Conservation (phyloP, 2,113 vertebrate genomes). For the Caloenas nicobarica region DNA sequence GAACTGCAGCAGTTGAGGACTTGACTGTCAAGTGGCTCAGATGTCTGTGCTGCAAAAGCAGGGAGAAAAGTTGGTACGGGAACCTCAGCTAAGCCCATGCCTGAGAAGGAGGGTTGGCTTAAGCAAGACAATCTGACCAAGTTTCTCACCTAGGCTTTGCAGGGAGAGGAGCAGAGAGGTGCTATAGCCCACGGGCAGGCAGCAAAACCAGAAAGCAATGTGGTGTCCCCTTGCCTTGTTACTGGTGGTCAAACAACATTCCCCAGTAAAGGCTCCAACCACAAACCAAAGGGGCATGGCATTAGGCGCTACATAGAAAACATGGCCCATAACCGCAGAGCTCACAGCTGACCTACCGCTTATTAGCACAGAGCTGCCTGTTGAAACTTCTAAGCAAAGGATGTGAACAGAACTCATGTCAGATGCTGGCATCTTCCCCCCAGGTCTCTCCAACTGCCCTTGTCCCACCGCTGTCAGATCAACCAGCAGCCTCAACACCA, state of each 20-base stretch:
- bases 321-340: not conserved
- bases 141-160: not conserved
- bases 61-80: not conserved
- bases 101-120: not conserved
- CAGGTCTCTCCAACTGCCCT: not conserved
- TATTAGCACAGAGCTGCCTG: not conserved
- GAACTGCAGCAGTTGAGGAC: not conserved
- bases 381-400: not conserved
- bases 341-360: not conserved
- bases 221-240: not conserved
- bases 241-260: not conserved
- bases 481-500: not conserved
- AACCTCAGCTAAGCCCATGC: not conserved
- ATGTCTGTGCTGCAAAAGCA: not conserved
- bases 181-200: no score
- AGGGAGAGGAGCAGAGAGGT: not conserved
- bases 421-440: not conserved
- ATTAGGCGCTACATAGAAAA: not conserved
- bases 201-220: not conserved
- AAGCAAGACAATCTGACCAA: not conserved
- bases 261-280: not conserved
- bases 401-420: not conserved
- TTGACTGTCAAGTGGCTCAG: not conserved
- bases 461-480: fast-evolving
- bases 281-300: not conserved